phyloP scores from a whole-genome alignment of 2,888 invertebrate species.

The Malthinus flaveolus region DNA sequence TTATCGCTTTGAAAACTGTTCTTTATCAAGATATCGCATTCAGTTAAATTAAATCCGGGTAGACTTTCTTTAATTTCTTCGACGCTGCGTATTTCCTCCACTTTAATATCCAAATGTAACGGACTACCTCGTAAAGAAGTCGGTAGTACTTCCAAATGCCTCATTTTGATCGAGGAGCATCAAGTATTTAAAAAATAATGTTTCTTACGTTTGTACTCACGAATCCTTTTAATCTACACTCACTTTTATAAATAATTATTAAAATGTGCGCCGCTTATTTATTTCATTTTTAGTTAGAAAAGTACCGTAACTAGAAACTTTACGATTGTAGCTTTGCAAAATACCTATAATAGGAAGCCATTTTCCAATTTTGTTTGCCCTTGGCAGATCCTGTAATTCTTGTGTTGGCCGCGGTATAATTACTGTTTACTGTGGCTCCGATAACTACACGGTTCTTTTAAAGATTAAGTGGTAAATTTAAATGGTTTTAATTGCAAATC shows the following conservation, averaged over 20 bases:
- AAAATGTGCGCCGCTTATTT: too few relatives aligned
- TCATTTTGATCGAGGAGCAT: slow-evolving; percentile 17
- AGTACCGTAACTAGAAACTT: too few relatives aligned
- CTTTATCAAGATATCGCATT: slow-evolving; percentile 33
- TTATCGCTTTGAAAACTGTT: slow-evolving; percentile 31
- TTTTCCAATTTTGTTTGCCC: slow-evolving; percentile 11
- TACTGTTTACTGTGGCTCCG: too few relatives aligned
- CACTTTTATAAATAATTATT: too few relatives aligned
- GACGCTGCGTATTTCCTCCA: slow-evolving; percentile 34
- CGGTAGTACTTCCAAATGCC: slow-evolving; percentile 28
- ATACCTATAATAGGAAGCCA: slow-evolving; percentile 14
- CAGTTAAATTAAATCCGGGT: slow-evolving; percentile 35
- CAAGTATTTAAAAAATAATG: neutral
- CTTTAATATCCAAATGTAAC: slow-evolving; percentile 29
- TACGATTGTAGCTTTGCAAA: neutral
- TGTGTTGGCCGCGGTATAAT: neutral
- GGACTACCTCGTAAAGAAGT: slow-evolving; percentile 3
- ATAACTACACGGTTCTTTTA: neutral
- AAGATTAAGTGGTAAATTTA: neutral
- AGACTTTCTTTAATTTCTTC: slow-evolving; percentile 41
- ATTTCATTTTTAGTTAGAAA: too few relatives aligned
- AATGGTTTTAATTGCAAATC: too few relatives aligned
- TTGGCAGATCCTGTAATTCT: neutral
- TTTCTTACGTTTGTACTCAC: too few relatives aligned
- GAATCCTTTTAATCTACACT: too few relatives aligned